phyloP scores from a whole-genome alignment of 2,888 invertebrate genomes.

The Drosophila nr. fundita region DNA sequence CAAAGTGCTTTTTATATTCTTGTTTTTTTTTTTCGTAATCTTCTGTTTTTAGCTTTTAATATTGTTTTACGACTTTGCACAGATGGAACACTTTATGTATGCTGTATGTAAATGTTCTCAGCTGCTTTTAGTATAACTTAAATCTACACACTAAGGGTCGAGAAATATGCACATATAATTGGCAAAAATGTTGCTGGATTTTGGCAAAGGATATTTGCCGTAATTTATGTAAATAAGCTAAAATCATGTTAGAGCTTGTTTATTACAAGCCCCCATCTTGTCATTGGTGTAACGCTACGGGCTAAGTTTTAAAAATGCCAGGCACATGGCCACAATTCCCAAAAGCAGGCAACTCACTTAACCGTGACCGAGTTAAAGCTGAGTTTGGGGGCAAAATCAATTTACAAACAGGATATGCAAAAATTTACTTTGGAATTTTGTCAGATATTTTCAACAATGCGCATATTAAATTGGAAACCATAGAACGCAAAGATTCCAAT shows the following conservation, averaged over 20 bases:
- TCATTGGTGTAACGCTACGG: constrained; percentile 13
- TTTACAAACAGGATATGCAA: constrained; percentile 34
- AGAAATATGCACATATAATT: constrained; percentile 43
- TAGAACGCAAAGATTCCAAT: not conserved
- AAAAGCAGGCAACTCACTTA: constrained; percentile 40
- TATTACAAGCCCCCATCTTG: constrained; percentile 18
- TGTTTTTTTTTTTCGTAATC: not conserved
- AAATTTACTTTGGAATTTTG: constrained; percentile 39
- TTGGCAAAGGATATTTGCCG: constrained; percentile 30
- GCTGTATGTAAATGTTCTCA: constrained; percentile 51
- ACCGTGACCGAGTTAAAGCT: constrained; percentile 8
- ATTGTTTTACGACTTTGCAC: constrained; percentile 50
- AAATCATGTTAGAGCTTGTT: constrained; percentile 39
- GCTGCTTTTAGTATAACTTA: constrained; percentile 29
- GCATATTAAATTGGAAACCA: constrained; percentile 35
- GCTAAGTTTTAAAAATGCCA: constrained; percentile 53
- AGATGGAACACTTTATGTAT: constrained; percentile 56
- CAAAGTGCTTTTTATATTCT: not conserved
- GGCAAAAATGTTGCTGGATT: constrained; percentile 34
- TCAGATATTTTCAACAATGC: constrained; percentile 29
- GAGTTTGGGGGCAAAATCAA: constrained; percentile 31
- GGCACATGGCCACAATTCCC: constrained; percentile 23
- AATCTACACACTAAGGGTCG: constrained; percentile 17
- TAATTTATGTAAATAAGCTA: constrained; percentile 49
- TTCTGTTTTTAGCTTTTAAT: constrained; percentile 31